phyloP scores from a whole-genome alignment of 2,888 invertebrate genomes.

The Xanthostigma xanthostigma region DNA sequence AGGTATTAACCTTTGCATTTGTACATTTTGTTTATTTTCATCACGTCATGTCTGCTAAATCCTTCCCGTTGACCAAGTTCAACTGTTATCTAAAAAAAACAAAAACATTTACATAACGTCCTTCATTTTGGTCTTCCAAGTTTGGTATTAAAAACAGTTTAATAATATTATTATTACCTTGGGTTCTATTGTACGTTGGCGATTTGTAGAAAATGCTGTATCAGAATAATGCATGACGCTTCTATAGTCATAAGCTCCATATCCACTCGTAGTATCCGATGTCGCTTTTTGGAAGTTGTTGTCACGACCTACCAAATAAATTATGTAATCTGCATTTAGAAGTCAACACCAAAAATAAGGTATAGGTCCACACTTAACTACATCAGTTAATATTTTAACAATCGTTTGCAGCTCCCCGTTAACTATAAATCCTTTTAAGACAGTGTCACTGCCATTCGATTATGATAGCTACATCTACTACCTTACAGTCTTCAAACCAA shows the following conservation, averaged over 20 bases:
- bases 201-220: slow-evolving; percentile 59
- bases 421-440: too few relatives aligned
- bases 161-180: slow-evolving; percentile 43
- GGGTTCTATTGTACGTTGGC: slow-evolving; percentile 52
- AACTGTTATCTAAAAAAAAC: slow-evolving; percentile 19
- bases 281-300: slow-evolving; percentile 57
- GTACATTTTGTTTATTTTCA: slow-evolving; percentile 64
- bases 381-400: too few relatives aligned
- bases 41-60: slow-evolving; percentile 54
- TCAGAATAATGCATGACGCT: slow-evolving; percentile 76
- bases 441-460: too few relatives aligned
- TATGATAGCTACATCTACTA: too few relatives aligned
- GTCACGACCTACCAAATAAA: slow-evolving; percentile 33
- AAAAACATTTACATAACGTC: background rate
- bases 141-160: slow-evolving; percentile 2
- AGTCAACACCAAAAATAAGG: too few relatives aligned
- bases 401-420: too few relatives aligned
- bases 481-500: background rate
- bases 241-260: slow-evolving; percentile 63
- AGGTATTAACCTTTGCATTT: slow-evolving; percentile 31
- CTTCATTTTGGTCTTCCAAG: background rate
- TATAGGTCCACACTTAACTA: too few relatives aligned
- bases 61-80: slow-evolving; percentile 60
- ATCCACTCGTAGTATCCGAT: slow-evolving; percentile 39
- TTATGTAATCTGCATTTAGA: too few relatives aligned